phyloP scores from a whole-genome alignment of 2,797 vertebrate genomes.

The Acestrorhynchus altus region DNA sequence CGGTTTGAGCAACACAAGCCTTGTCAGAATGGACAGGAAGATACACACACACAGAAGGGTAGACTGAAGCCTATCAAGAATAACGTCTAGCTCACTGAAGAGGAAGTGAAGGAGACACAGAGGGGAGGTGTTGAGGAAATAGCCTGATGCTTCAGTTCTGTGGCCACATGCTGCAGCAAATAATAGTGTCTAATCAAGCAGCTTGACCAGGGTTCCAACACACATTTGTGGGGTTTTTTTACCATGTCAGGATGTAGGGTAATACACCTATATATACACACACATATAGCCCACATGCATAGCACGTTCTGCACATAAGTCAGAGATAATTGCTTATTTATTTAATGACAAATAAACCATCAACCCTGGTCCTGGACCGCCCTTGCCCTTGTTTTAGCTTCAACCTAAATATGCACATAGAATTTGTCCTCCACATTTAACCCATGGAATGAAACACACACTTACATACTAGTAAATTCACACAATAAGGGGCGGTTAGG shows the following conservation, averaged over 20 bases:
- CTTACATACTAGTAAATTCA: too few species aligned
- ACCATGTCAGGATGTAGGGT: too few species aligned
- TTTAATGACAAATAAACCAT: too few species aligned
- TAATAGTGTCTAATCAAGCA: not conserved
- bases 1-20: not conserved
- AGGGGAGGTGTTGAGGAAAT: not conserved
- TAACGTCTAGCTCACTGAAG: not conserved
- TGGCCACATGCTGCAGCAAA: not conserved
- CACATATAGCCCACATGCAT: conserved; percentile 15
- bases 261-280: not conserved
- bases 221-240: not conserved
- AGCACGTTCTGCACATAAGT: too few species aligned
- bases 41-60: not conserved
- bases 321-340: too few species aligned
- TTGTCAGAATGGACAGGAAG: not conserved
- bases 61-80: not conserved
- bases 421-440: too few species aligned
- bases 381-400: too few species aligned
- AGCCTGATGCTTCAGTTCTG: not conserved
- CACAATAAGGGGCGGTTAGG: too few species aligned
- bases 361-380: too few species aligned
- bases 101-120: conserved; percentile 29
- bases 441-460: too few species aligned
- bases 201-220: not conserved
- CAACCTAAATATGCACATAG: too few species aligned